Base-by-base conservation (phyloP, 1,140 invertebrate species). In the Drosophila nigromelanica region DNA sequence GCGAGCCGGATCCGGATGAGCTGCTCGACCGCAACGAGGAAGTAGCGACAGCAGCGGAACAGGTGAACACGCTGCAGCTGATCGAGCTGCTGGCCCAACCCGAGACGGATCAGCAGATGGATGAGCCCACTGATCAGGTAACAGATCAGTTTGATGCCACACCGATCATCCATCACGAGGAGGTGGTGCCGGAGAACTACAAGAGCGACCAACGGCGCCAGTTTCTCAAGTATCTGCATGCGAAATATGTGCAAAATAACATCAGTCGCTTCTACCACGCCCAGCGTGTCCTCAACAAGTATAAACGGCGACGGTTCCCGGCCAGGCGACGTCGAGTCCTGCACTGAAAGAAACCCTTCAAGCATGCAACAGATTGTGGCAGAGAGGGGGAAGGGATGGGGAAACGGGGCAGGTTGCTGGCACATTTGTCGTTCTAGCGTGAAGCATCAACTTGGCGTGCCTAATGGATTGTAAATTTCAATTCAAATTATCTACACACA, bases 171-270 rank as follows among this genome's bases (percentile, higher is more conserved):
- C 90, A 76, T 14, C 89, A 87, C 48, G 89, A 90, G 69, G 89
- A 89, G 61, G 73, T 90, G 15, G 76, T 90, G 27, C 73, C 76
- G 12, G 82, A 85, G 37, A 64, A 78, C 51, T 61, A 59, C 30
- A 51, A 75, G 54, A 50, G 43, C 30, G 52, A 56, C 55, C 15
- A 76, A 21, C 73, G 72, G 4, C 71, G 76, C 8, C 24, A 80
- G 60, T 86, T 91, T 21, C 73, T 91, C 39, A 90, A 91, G 54
- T 90, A 91, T 75, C 73, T 91, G 54, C 90, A 91, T 47, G 51
- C 51, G 0, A 91, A 91, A 70, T 91, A 91, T 37, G 90, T 90
- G 24, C 90, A 91, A 52, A 70, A 68, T 14, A 60, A 73, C 27
- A 75, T 91, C 21, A 67, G 76, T 45, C 80, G 81, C 47, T 77